phyloP scores from a whole-genome alignment of 2,113 vertebrate species.

The Cyprinodon tularosa region DNA sequence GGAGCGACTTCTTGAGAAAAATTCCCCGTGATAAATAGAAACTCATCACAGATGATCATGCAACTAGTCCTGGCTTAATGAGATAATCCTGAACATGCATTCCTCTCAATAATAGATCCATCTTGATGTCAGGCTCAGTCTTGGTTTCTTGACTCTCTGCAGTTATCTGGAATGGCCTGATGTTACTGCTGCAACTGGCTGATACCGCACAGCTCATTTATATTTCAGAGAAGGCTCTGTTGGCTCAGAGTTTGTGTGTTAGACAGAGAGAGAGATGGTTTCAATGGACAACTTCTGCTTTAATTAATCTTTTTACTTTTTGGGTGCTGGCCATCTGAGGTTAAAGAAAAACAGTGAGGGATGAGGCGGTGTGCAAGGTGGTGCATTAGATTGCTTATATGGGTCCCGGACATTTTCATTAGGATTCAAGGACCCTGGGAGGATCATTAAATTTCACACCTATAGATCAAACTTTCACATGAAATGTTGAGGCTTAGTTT shows the following conservation, averaged over 20 bases:
- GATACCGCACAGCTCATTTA: constrained; percentile 50
- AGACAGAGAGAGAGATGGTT: background rate
- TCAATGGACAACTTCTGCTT: constrained; percentile 32
- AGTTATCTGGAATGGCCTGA: constrained; percentile 26
- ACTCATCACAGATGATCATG: constrained; percentile 14
- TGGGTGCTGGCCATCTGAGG: background rate
- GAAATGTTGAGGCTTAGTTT: background rate
- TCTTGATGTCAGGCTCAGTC: constrained; percentile 29
- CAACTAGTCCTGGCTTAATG: constrained; percentile 5
- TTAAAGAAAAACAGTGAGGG: constrained; percentile 8
- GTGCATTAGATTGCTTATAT: background rate
- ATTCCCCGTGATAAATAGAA: constrained; percentile 18
- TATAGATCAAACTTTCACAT: background rate
- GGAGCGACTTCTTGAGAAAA: background rate
- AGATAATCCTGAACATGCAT: constrained; percentile 2
- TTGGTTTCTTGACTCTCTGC: constrained; percentile 32
- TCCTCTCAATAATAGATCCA: constrained; percentile 35
- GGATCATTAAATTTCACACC: background rate
- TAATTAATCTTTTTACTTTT: constrained; percentile 51
- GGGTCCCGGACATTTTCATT: too few species aligned
- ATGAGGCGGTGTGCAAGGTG: background rate
- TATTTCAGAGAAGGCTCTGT: constrained; percentile 34
- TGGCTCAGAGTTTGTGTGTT: constrained; percentile 1
- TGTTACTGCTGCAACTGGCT: constrained; percentile 37
- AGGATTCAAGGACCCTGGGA: background rate